These are phyloP conservation scores for Corydoras sp. DNA, from an alignment of 2,113 vertebrate genomes.

Conservation along the genomic window DNA sequence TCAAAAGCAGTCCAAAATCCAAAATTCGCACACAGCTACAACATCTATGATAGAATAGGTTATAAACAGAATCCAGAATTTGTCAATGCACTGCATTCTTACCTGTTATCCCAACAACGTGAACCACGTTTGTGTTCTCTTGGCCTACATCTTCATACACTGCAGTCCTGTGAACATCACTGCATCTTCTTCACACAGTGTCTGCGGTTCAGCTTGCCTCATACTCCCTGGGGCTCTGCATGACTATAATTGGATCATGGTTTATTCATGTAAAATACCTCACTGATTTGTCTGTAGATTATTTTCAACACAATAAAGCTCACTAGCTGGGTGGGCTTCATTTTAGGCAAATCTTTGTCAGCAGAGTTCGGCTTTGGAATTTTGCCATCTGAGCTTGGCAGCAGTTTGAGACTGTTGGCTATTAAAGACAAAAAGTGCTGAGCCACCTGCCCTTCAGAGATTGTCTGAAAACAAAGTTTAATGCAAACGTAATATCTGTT, in stretches of 20 bases:
- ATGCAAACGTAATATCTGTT: no score
- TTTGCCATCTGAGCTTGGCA: background rate
- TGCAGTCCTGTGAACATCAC: conserved; percentile 12
- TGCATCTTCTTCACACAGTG: conserved; percentile 10
- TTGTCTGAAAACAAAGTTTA: background rate
- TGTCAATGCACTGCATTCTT: conserved; percentile 13
- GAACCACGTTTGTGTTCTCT: background rate
- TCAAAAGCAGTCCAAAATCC: conserved; percentile 7
- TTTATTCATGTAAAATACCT: conserved; percentile 7
- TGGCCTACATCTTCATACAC: conserved; percentile 26
- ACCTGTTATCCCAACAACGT: conserved; percentile 15
- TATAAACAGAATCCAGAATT: background rate
- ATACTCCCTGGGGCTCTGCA: conserved; percentile 29
- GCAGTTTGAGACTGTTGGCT: background rate
- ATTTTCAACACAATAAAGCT: background rate
- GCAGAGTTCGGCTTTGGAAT: background rate
- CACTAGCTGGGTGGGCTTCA: background rate
- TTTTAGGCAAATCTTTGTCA: background rate
- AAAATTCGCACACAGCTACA: background rate
- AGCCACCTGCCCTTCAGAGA: conserved; percentile 11
- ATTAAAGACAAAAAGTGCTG: conserved; percentile 18
- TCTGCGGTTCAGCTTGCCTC: conserved; percentile 21
- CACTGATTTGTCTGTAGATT: background rate
- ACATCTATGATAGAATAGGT: background rate
- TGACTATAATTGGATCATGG: conserved; percentile 33